A percentile compares a stretch with the other conserved stretches of the same genome.
Conservation (phyloP, 1,140 invertebrate genomes). For the Aphelinus atriplicis region DNA sequence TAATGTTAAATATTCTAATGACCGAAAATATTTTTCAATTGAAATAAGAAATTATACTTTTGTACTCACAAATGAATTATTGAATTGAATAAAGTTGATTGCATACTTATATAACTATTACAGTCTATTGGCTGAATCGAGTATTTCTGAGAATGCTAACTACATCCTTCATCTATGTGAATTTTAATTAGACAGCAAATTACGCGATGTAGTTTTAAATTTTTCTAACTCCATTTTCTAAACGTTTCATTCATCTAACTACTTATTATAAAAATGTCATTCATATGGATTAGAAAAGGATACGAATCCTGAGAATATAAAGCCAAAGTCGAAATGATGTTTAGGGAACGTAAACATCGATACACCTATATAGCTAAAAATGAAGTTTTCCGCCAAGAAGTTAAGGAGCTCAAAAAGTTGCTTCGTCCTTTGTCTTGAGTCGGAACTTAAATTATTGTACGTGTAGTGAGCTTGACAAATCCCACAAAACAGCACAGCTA, state of each 20-base stretch:
- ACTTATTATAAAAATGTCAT: neutral
- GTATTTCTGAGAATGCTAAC: no score
- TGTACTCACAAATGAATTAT: no score
- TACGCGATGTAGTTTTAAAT: neutral
- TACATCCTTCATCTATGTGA: no score
- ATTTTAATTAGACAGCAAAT: no score
- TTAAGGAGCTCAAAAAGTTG: conserved; percentile 95
- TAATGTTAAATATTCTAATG: no score
- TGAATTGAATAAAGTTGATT: no score
- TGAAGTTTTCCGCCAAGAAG: conserved; percentile 98
- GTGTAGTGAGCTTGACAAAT: conserved; percentile 99
- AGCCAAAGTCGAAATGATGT: conserved; percentile 91
- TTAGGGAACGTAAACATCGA: conserved; percentile 98
- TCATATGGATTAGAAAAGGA: conserved; percentile 68
- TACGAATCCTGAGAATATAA: conserved; percentile 95
- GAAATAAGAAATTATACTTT: no score
- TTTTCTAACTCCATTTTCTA: neutral
- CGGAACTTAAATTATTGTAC: conserved; percentile 93
- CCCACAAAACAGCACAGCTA: conserved; percentile 97
- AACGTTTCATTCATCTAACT: neutral
- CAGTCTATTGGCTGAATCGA: no score
- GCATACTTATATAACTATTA: no score
- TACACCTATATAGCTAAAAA: conserved; percentile 98
- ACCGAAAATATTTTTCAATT: no score
- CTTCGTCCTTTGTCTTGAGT: conserved; percentile 91